Percentiles rank a stretch among this genome's conserved stretches.
These are phyloP conservation scores for Drosophila obscura DNA, from an alignment of 1,140 invertebrate species.

Conservation along the genomic window DNA sequence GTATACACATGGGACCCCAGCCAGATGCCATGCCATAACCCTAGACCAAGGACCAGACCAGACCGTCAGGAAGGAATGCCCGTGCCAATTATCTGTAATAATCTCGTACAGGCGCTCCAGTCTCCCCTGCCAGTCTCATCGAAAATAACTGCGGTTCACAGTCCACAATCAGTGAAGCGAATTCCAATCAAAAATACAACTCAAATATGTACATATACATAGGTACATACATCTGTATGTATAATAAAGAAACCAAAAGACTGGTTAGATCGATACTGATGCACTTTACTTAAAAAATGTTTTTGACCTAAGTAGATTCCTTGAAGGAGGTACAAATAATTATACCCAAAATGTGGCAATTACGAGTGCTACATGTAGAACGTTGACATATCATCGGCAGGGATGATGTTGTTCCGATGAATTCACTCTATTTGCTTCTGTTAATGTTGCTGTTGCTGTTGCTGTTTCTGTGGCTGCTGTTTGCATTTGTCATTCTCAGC, in stretches of 20 bases:
- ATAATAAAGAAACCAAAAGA: neutral
- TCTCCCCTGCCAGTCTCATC: too few species aligned
- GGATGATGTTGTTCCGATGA: conserved; percentile 56
- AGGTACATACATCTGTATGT: neutral
- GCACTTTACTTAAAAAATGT: too few species aligned
- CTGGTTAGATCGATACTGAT: too few species aligned
- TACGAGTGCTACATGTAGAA: conserved; percentile 1
- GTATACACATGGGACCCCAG: conserved; percentile 4
- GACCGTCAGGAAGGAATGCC: too few species aligned
- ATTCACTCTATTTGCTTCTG: conserved; percentile 70
- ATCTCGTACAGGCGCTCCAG: too few species aligned
- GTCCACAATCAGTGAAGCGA: conserved; percentile 5
- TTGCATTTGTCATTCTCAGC: conserved; percentile 54
- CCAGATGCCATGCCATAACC: conserved; percentile 1
- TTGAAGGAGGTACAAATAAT: too few species aligned
- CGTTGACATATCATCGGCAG: conserved; percentile 8
- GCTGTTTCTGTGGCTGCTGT: conserved; percentile 51
- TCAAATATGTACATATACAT: conserved; percentile 23
- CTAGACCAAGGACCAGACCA: too few species aligned
- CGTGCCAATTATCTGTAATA: too few species aligned
- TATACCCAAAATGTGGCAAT: too few species aligned
- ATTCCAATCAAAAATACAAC: conserved; percentile 5
- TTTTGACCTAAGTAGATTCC: too few species aligned
- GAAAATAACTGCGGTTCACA: too few species aligned
- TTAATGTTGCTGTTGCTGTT: conserved; percentile 31